Base-by-base conservation (phyloP, 2,888 invertebrate genomes). In the Drosophila cognata region DNA sequence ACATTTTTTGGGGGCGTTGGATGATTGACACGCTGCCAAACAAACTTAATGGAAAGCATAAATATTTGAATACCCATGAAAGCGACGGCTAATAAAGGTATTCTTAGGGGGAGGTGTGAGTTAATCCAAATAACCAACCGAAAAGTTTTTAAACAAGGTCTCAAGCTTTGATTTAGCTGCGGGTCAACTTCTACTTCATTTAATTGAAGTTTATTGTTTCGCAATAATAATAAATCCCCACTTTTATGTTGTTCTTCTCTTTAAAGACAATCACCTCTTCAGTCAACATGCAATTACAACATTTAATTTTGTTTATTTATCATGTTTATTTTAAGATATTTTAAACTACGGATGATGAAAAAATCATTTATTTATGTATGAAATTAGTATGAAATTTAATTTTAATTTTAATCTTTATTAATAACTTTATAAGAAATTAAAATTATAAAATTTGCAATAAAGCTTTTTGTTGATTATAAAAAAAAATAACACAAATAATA, bases 21-120 rank as follows among this genome's bases (percentile, higher is more conserved):
- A 75, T 78, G 78, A 78, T 78, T 78, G 78, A 78, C 78, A 68
- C 76, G 80, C 71, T 71, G 80, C 78, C 76, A 78, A 78, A 78
- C 76, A 79, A 81, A 82, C 76, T 76, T 81, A 81, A 81, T 81
- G 81, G 82, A 81, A 76, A 81, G 80, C 80, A 79, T 82, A 79
- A 81, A 82, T 82, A 81, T 76, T 82, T 82, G 76, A 81, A 74
- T 67, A 60, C 48, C 70, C 82, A 41, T 67, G 62, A 80, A 77
- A 72, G 59, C 48, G 58, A 38, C 10, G 62, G 68, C 80, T 69
- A 80, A 80, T 76, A 75, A 72, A 71, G 56, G 52, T 46, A 61
- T 29, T 28, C 16, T 56, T 60, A 25, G n/a, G 21, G 3, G 3
- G 8, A 13, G 2, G 31, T 28, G 35, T 29, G 25, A 25, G 4